Evolutionary conservation across 2,797 vertebrate genomes (phyloP).

Genomic region (Oreochromis mossambicus): DNA sequence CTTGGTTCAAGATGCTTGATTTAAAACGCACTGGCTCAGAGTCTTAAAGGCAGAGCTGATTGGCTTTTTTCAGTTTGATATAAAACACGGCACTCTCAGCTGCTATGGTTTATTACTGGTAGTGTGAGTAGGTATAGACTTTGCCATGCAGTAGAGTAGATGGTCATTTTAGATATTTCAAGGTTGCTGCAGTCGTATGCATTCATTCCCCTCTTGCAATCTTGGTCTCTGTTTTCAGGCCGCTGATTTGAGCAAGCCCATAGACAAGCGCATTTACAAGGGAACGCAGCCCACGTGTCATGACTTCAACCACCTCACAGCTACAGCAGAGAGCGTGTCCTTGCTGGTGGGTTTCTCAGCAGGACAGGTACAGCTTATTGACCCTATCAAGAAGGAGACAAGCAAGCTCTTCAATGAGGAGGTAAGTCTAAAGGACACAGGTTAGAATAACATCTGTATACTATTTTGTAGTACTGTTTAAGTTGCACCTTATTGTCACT

Average conservation of each 20-base stretch:
- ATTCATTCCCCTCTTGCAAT: not conserved
- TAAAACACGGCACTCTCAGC: not conserved
- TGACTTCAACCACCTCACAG: conserved; percentile 98
- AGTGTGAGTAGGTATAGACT: not conserved
- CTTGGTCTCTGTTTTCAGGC: conserved; percentile 74
- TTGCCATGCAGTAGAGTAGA: not conserved
- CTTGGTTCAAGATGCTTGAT: not conserved
- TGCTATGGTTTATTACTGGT: not conserved
- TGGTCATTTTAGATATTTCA: not conserved
- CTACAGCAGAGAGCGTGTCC: conserved; percentile 94
- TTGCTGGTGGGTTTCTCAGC: conserved; percentile 98
- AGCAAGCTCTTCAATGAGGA: conserved; percentile 99
- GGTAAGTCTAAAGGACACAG: conserved; percentile 73
- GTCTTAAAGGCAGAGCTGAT: not conserved
- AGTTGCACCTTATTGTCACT: not conserved
- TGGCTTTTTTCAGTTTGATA: not conserved
- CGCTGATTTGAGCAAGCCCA: conserved; percentile 96
- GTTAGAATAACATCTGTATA: not conserved
- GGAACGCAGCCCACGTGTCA: conserved; percentile 99
- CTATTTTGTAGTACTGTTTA: not conserved
- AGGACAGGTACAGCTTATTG: conserved; percentile 98
- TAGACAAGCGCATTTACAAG: conserved; percentile 99
- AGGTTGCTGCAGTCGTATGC: not conserved
- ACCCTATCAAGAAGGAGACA: conserved; percentile 99
- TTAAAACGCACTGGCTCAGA: not conserved